Evolutionary conservation across 2,797 vertebrate genomes (phyloP).

Genomic region (Telmatherina bonti): DNA sequence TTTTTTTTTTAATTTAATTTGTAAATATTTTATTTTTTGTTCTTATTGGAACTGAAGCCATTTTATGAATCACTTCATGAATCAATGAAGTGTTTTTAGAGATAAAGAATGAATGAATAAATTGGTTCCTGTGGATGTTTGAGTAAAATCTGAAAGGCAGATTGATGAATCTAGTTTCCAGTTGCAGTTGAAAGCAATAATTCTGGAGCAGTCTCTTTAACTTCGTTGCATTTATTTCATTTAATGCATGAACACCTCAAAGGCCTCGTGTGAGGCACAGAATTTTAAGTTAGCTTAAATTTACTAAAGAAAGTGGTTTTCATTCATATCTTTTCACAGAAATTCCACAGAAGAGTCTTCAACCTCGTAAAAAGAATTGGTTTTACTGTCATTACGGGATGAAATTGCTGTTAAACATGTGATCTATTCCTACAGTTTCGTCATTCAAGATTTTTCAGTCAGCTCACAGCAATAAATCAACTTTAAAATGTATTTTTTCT

Average conservation of each 20-base stretch:
- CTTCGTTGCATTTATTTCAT: no score
- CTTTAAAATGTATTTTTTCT: slow-evolving; percentile 11
- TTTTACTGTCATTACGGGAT: no score
- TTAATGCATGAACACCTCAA: no score
- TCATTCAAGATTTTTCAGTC: neutral
- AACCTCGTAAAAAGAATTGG: no score
- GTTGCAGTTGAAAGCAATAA: no score
- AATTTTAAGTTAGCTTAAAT: no score
- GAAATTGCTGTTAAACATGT: no score
- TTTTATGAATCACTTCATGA: no score
- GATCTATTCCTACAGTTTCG: neutral
- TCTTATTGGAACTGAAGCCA: neutral
- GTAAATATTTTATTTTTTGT: neutral
- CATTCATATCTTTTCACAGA: neutral
- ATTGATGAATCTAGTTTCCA: no score
- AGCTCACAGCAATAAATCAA: slow-evolving; percentile 7
- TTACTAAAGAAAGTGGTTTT: neutral
- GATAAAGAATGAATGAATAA: neutral
- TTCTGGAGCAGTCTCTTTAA: no score
- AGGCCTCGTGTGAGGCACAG: no score
- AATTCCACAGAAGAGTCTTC: neutral
- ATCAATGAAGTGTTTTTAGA: neutral
- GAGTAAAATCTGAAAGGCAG: neutral
- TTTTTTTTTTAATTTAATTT: no score
- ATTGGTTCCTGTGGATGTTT: neutral